A percentile compares a stretch with the other conserved stretches of the same genome.
These are phyloP conservation scores for Camponotus vicinus DNA, from an alignment of 1,140 invertebrate species.

Conservation along the genomic window DNA sequence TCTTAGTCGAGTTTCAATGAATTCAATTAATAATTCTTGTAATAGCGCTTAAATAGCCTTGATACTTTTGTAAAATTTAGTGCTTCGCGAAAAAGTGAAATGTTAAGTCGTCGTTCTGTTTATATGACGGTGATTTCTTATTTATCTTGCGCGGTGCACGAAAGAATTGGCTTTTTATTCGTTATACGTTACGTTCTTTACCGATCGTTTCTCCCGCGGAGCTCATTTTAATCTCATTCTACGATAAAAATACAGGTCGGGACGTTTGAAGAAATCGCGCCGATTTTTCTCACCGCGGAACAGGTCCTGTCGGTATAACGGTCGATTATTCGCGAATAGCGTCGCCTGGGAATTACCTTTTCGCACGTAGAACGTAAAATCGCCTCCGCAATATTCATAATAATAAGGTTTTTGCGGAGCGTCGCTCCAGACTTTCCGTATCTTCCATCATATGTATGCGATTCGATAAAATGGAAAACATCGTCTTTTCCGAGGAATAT, in stretches of 20 bases:
- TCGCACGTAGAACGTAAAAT: constrained; percentile 32
- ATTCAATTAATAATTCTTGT: neutral
- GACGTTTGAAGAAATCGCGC: constrained; percentile 28
- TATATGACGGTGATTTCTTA: constrained; percentile 20
- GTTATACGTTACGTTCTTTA: neutral
- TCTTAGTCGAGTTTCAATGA: neutral
- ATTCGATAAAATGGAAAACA: constrained; percentile 27
- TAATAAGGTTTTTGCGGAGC: constrained; percentile 24
- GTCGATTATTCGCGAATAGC: constrained; percentile 39
- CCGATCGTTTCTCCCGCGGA: constrained; percentile 16
- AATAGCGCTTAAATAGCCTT: neutral
- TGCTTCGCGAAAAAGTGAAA: neutral
- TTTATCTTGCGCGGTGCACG: neutral
- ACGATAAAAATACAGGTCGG: neutral
- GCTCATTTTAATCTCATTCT: constrained; percentile 37
- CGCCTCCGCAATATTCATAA: constrained; percentile 6
- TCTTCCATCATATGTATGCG: neutral
- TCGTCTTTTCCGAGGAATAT: neutral
- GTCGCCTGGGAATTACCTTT: constrained; percentile 24
- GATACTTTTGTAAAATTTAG: neutral
- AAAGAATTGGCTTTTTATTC: constrained; percentile 13
- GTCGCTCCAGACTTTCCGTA: neutral
- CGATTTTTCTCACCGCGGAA: constrained; percentile 3
- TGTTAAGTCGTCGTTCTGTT: constrained; percentile 32
- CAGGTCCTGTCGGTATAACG: neutral